phyloP scores from a whole-genome alignment of 2,113 vertebrate genomes.

The Chamaea fasciata region DNA sequence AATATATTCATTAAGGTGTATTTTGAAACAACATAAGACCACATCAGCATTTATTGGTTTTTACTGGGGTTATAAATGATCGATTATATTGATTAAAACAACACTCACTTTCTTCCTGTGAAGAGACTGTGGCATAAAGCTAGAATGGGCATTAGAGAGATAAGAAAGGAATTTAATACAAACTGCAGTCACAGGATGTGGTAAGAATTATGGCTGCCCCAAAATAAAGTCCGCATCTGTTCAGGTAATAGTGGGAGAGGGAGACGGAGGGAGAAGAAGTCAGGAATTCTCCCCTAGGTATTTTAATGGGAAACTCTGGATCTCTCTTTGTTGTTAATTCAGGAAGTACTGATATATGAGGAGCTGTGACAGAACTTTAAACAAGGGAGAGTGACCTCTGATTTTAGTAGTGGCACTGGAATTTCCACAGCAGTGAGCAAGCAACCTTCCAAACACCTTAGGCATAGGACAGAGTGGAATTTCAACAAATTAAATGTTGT shows the following conservation, averaged over 20 bases:
- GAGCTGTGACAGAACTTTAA: not conserved
- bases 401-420: not conserved
- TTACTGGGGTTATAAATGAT: not conserved
- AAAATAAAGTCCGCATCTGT: not conserved
- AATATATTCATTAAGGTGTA: not conserved
- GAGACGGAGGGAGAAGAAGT: not conserved
- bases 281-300: not conserved
- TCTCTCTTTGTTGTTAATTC: slow-evolving; percentile 6
- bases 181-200: not conserved
- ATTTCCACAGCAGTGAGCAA: not conserved
- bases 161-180: slow-evolving; percentile 18
- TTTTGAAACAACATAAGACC: not conserved
- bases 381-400: not conserved
- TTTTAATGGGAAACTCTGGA: not conserved
- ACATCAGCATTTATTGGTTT: not conserved
- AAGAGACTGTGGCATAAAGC: not conserved
- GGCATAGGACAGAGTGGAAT: not conserved
- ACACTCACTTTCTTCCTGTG: not conserved
- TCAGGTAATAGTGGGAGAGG: not conserved
- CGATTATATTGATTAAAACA: not conserved
- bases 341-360: not conserved
- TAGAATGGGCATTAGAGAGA: not conserved
- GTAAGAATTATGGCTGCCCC: not conserved
- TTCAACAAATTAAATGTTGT: not conserved
- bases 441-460: not conserved